Base-by-base conservation (phyloP, 2,888 invertebrate genomes). In the Drosophila nigricruria region DNA sequence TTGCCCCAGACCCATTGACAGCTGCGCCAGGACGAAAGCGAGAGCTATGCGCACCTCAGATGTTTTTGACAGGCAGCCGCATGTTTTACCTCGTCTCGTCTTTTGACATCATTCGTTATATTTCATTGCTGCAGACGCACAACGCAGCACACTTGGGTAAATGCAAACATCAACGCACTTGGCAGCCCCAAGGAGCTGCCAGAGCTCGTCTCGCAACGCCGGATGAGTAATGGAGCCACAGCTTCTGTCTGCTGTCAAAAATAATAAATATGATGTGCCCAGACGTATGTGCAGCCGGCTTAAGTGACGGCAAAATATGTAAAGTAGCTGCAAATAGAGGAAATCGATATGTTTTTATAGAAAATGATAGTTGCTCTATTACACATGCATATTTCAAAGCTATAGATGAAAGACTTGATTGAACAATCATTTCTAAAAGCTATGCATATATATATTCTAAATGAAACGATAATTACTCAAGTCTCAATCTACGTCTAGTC, bases 101-200 rank as follows among this genome's bases (percentile, higher is more conserved):
- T 16, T 52, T 50, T 75, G 74, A 77, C 82, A 89, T 88, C 87
- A 89, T 89, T 89, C 83, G 82, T 89, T 87, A 87, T 79, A 81
- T 77, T 81, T 79, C 84, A 83, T 82, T 76, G 76, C 76, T 60
- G 70, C 79, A 64, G 49, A 66, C 68, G 61, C 43, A 47, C 47
- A 5, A 27, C 45, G 47, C 47, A 47, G 3, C 27, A 53, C 49
- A 64, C 61, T 34, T 43, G 30, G n/a, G 69, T 68, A 60, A 70
- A 69, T 63, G 70, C 73, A 72, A 64, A 73, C 77, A 78, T 80
- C 77, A 76, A 79, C 77, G 85, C 73, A 78, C 63, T 82, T 68
- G 64, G 25, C 59, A 62, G 36, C 53, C 70, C 42, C 20, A 47
- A 40, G 47, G 38, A 69, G 67, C n/a, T 43, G 52, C 50, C 50